phyloP scores from a whole-genome alignment of 1,140 invertebrate species.

The Heliothis subflexa region DNA sequence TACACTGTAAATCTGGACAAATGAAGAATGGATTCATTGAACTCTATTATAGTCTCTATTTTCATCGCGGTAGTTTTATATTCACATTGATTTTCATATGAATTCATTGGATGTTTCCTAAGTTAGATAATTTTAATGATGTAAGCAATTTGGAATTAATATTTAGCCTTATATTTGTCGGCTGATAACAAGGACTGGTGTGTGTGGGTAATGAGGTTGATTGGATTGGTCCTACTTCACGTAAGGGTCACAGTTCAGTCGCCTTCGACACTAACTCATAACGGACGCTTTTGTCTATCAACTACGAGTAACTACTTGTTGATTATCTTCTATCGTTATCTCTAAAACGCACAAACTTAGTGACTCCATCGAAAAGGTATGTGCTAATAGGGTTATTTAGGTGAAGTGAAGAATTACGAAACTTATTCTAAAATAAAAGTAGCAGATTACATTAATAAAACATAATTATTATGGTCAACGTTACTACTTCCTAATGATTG shows the following conservation, averaged over 20 bases:
- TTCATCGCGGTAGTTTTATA: slow-evolving; percentile 33
- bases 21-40: slow-evolving; percentile 57
- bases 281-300: slow-evolving; percentile 35
- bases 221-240: slow-evolving; percentile 50
- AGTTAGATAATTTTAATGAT: slow-evolving; percentile 5
- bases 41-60: slow-evolving; percentile 52
- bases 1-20: slow-evolving; percentile 57
- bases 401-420: slow-evolving; percentile 12
- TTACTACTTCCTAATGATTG: slow-evolving; percentile 39
- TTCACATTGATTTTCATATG: background rate
- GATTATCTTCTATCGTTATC: slow-evolving; percentile 35
- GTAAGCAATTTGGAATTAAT: background rate
- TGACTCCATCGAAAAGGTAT: slow-evolving; percentile 42
- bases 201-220: slow-evolving; percentile 51
- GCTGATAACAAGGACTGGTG: slow-evolving; percentile 39
- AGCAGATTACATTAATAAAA: slow-evolving; percentile 3
- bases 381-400: slow-evolving; percentile 12
- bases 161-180: slow-evolving; percentile 28
- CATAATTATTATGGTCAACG: slow-evolving; percentile 28
- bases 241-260: slow-evolving; percentile 48
- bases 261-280: slow-evolving; percentile 43
- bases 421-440: background rate
- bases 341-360: slow-evolving; percentile 18
- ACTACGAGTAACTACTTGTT: slow-evolving; percentile 6
- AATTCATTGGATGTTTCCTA: background rate